Evolutionary conservation across 2,797 vertebrate genomes (phyloP), one percentile per base, ranked within the genome.

Genomic region (Danio aesculapii): DNA sequence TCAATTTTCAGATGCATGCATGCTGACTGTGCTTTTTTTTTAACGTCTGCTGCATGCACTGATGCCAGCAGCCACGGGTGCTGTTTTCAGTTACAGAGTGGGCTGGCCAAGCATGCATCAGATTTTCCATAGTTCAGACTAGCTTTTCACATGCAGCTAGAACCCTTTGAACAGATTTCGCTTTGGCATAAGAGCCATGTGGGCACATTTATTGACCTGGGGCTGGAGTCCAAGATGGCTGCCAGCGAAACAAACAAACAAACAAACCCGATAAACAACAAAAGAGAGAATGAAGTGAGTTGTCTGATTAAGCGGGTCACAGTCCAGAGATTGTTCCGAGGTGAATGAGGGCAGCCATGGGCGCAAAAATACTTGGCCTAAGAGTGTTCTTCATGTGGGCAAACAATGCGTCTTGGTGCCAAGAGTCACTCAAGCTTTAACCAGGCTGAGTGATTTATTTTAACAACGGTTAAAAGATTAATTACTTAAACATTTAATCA

Each of bases 71-170:
- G 53, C 46, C 77, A 77, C 43, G 47, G 59, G 19, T 44, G 21
- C 41, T 74, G 67, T 82, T 85, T 81, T 49, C 77, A 63, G 55
- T 74, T 53, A 44, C 39, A 58, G 21, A 46, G 52, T 12, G 9
- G 75, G 58, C 21, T 72, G 41, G 72, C 43, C 81, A 77, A 62
- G 52, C 16, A 77, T 39, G 57, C 30, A 44, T 85, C 58, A 81
- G 9, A 72, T 81, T 85, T 86, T 86, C 83, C 75, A 85, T 72
- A 84, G 59, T 72, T 62, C 30, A 57, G 8, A 81, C 64, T 74
- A 75, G 19, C 39, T 57, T 52, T 61, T 59, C 8, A 62, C 19
- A 71, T 39, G 16, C 46, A 62, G 43, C n/a, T 41, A 66, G 75
- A 77, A 57, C 63, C 47, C 16, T 67, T 41, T 49, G 63, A 53